Evolutionary conservation across 2,113 vertebrate genomes (phyloP).

Genomic region (Podarcis muralis): DNA sequence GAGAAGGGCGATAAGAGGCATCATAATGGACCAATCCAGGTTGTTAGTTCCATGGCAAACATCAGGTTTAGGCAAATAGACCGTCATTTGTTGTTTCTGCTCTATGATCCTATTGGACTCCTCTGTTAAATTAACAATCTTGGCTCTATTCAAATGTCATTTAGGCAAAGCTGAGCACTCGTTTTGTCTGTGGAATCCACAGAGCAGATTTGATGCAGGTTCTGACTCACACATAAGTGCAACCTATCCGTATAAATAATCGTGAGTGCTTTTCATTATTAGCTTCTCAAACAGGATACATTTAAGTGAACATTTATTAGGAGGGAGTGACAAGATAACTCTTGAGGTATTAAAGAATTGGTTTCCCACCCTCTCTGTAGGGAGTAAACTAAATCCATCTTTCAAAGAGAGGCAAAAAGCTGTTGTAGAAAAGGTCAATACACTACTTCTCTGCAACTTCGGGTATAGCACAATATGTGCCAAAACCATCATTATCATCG

Average conservation of each 20-base stretch:
- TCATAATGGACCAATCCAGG: not conserved
- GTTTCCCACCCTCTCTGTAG: not conserved
- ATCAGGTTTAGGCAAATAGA: not conserved
- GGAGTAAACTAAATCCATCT: not conserved
- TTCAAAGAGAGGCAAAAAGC: not conserved
- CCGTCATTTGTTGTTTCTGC: not conserved
- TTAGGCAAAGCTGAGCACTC: conserved; percentile 6
- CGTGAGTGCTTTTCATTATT: conserved; percentile 7
- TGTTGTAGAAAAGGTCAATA: not conserved
- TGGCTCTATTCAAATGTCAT: not conserved
- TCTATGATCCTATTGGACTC: not conserved
- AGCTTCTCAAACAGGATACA: conserved; percentile 2
- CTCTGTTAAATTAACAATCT: not conserved
- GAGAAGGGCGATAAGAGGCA: too few species aligned
- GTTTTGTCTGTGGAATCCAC: not conserved
- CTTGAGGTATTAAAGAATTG: conserved; percentile 1
- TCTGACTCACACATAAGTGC: not conserved
- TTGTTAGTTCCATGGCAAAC: not conserved
- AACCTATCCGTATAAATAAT: not conserved
- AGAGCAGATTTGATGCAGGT: not conserved
- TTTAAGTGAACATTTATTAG: not conserved
- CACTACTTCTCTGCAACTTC: not conserved
- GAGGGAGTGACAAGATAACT: not conserved
- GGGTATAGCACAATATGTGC: not conserved
- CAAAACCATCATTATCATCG: not conserved